A percentile compares a stretch with the other conserved stretches of the same genome.
Conservation (phyloP, 2,888 invertebrate genomes). For the Tribolium freemani region DNA sequence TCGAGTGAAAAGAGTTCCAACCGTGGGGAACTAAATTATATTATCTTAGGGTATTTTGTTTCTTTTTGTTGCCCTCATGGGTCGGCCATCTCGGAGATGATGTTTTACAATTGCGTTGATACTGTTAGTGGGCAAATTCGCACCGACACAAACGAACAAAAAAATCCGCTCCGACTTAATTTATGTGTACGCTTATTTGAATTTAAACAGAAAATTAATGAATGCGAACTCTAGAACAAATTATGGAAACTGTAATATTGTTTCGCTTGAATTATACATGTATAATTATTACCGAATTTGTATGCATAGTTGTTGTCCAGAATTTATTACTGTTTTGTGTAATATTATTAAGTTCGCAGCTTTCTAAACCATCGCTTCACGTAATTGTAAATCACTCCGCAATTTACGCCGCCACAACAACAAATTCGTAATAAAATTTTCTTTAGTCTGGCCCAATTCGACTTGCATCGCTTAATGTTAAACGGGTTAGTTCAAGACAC, state of each 20-base stretch:
- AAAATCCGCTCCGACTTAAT: constrained; percentile 34
- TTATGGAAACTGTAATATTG: constrained; percentile 47
- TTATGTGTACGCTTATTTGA: constrained; percentile 46
- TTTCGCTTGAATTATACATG: constrained; percentile 48
- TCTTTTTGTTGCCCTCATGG: constrained; percentile 41
- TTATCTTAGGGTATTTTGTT: constrained; percentile 43
- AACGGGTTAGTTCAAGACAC: constrained; percentile 2
- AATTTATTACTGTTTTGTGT: constrained; percentile 44
- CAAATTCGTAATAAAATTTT: neutral
- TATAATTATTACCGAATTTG: constrained; percentile 48
- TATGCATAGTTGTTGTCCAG: constrained; percentile 44
- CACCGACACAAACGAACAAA: constrained; percentile 30
- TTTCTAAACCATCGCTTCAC: constrained; percentile 3
- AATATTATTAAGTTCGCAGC: constrained; percentile 41
- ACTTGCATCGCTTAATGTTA: neutral
- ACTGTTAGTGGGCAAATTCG: constrained; percentile 36
- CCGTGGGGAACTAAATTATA: constrained; percentile 38
- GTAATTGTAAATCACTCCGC: constrained; percentile 6
- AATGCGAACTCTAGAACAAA: constrained; percentile 45
- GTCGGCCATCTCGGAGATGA: constrained; percentile 35
- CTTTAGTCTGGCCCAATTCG: neutral
- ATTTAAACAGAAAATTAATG: constrained; percentile 48
- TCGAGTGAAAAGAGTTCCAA: constrained; percentile 15
- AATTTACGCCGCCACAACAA: neutral
- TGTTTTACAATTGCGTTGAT: constrained; percentile 41